These are phyloP conservation scores for Helicoverpa assulta DNA, from an alignment of 2,888 invertebrate species.

Conservation along the genomic window DNA sequence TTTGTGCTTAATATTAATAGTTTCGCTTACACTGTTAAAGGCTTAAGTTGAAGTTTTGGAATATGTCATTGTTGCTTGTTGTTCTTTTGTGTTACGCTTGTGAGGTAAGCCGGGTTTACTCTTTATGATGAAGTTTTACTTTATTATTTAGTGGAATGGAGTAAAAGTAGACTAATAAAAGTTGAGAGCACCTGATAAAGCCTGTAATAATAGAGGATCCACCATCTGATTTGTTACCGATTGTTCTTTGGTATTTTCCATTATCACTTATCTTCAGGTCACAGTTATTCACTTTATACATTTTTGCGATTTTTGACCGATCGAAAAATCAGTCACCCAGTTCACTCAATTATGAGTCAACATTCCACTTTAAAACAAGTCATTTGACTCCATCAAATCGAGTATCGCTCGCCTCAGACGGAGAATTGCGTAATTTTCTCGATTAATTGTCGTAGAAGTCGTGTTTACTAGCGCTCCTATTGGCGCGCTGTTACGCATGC, in stretches of 20 bases:
- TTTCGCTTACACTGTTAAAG: slow-evolving; percentile 12
- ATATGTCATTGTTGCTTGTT: not conserved
- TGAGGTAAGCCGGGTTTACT: not conserved
- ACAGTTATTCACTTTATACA: too few species aligned
- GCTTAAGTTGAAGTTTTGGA: slow-evolving; percentile 17
- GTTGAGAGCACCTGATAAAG: too few species aligned
- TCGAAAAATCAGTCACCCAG: slow-evolving; percentile 2
- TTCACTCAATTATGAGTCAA: slow-evolving; percentile 23
- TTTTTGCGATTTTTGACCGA: slow-evolving; percentile 13
- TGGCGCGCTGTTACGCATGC: slow-evolving; percentile 60
- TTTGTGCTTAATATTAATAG: slow-evolving; percentile 21
- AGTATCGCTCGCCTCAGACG: slow-evolving; percentile 36
- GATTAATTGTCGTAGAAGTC: slow-evolving; percentile 54
- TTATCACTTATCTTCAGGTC: too few species aligned
- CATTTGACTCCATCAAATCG: slow-evolving; percentile 26
- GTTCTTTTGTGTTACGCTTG: slow-evolving; percentile 1
- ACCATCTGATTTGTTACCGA: too few species aligned
- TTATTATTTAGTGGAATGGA: too few species aligned
- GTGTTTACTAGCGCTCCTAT: slow-evolving; percentile 49
- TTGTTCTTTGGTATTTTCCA: too few species aligned
- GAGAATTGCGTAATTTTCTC: slow-evolving; percentile 53
- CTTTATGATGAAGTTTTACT: not conserved
- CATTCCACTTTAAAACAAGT: slow-evolving; percentile 17
- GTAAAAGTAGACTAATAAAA: too few species aligned
- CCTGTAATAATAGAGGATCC: too few species aligned